Base-by-base conservation (phyloP, 2,888 invertebrate genomes). In the Protonemura montana region DNA sequence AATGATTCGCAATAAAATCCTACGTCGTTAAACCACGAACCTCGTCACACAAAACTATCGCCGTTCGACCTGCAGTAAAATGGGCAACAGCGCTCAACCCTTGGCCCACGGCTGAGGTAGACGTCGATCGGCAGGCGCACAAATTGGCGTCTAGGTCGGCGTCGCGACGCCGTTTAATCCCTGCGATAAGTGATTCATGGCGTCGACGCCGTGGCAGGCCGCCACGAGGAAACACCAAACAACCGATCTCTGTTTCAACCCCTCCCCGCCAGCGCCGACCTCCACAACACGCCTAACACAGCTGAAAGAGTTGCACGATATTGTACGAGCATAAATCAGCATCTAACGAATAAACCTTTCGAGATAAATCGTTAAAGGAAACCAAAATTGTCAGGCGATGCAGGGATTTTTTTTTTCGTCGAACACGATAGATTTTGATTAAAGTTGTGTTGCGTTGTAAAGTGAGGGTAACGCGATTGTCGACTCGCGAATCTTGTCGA, bases 271-370 rank as follows among this genome's bases (percentile, higher is more conserved):
- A 10, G 5, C 59, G 59, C 59, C 13, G 21, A 59, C 59, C 59
- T 21, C 21, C 2, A 59, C 59, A 59, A 59, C 13, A 21, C 59
- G 59, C 59, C 59, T 21, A 7, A 3, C 59, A 59, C 13, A 2
- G 59, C 59, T 59, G 59, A 59, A 59, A 59, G 59, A 59, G 59
- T 59, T 59, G 59, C 59, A 59, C 59, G 59, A 59, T 59, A 59
- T 59, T 59, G 59, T 10, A 59, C 59, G 59, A 21, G 59, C 13
- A 59, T 59, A 59, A 59, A 59, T 59, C 59, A 59, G 59, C 59
- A 59, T 59, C 59, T 59, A 59, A 59, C 59, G 59, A 59, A 59
- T 59, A 59, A 59, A 59, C 16, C 59, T 59, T 59, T 59, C 59
- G 1, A 59, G 59, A 59, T 59, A 59, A 59, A 59, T 59, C 59